Conservation (phyloP, 2,888 invertebrate species). For the Zelleria hepariella region DNA sequence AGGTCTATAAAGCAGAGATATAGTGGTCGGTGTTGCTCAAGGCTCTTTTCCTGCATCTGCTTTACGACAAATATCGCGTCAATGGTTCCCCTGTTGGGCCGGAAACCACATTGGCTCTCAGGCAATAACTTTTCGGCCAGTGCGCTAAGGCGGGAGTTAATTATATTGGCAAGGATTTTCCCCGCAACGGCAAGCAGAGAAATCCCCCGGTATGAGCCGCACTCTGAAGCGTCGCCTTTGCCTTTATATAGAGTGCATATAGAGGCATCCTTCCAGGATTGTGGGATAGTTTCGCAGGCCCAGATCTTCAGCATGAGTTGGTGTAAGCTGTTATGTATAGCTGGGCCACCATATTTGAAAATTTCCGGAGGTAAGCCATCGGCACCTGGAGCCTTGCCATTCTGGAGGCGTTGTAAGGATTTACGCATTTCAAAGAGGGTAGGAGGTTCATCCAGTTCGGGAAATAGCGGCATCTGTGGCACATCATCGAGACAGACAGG, state of each 20-base stretch:
- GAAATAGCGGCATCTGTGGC: not conserved
- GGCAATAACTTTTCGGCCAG: not conserved
- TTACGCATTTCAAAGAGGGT: not conserved
- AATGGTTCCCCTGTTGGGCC: too few relatives aligned
- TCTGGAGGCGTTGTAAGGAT: not conserved
- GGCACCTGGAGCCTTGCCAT: not conserved
- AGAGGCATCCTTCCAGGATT: not conserved
- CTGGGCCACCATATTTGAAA: not conserved
- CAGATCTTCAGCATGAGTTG: not conserved
- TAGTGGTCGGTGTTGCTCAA: not conserved
- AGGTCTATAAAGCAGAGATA: constrained; percentile 10
- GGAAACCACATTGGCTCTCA: too few relatives aligned
- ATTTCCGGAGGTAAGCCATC: not conserved
- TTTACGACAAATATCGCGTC: too few relatives aligned
- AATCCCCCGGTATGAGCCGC: too few relatives aligned
- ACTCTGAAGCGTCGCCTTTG: not conserved
- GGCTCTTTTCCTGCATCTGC: not conserved
- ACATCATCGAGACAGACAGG: not conserved
- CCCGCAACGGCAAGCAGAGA: not conserved
- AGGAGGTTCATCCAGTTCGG: not conserved
- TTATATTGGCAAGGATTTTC: not conserved
- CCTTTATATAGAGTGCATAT: not conserved
- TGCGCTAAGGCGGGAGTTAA: too few relatives aligned
- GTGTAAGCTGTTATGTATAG: not conserved
- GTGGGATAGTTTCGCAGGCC: not conserved